Conservation (phyloP, 1,140 invertebrate genomes). For the Saccostrea glomerata region DNA sequence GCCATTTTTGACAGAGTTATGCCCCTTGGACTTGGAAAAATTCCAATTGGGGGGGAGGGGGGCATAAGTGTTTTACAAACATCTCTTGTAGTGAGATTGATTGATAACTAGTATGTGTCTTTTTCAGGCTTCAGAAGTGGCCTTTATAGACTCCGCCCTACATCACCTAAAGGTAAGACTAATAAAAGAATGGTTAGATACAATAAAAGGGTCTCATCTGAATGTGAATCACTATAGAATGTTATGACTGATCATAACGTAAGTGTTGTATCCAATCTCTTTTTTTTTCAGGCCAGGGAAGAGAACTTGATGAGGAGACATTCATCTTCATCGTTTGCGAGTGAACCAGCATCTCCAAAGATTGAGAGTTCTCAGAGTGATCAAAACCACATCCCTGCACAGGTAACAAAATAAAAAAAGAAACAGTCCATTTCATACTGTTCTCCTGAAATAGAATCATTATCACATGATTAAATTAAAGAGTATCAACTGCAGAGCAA, state of each 20-base stretch:
- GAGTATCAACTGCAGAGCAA: neutral
- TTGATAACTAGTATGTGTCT: neutral
- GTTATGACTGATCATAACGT: neutral
- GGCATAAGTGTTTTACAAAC: too few species aligned
- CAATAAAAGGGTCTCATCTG: neutral
- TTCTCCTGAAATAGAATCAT: neutral
- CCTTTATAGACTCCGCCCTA: constrained; percentile 91
- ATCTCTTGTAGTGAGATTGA: too few species aligned
- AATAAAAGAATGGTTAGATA: neutral
- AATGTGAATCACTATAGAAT: neutral
- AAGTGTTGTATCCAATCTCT: neutral
- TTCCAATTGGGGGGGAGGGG: too few species aligned
- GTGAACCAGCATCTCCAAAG: neutral
- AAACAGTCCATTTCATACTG: neutral
- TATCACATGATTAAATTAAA: neutral
- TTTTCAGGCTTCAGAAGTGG: constrained; percentile 84
- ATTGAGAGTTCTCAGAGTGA: neutral
- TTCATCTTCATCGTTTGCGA: neutral
- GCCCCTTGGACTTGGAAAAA: too few species aligned
- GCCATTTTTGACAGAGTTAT: too few species aligned
- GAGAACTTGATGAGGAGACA: constrained; percentile 36
- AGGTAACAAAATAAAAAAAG: neutral
- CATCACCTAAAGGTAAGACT: constrained; percentile 80
- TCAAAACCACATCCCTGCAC: neutral
- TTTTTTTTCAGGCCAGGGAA: constrained; percentile 55